These are phyloP conservation scores for Papilio machaon DNA, from an alignment of 1,140 invertebrate genomes.

Conservation along the genomic window DNA sequence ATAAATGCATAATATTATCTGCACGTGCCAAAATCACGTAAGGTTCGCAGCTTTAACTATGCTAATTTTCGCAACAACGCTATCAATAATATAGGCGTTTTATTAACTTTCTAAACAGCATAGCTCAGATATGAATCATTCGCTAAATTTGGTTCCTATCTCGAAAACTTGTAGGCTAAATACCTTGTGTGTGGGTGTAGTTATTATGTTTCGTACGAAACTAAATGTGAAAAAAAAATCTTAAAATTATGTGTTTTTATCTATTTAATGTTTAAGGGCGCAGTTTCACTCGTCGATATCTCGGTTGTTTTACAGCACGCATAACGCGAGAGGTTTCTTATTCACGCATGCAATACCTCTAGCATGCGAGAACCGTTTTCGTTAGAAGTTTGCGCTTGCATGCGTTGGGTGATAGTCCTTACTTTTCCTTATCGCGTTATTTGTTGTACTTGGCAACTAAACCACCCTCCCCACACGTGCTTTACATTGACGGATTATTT, in stretches of 20 bases:
- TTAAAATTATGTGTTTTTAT: background rate
- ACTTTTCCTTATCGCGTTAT: too few species aligned
- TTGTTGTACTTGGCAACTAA: too few species aligned
- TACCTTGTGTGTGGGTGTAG: background rate
- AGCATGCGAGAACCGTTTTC: too few species aligned
- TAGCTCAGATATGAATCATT: conserved; percentile 26
- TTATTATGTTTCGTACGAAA: background rate
- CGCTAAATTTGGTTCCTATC: conserved; percentile 8
- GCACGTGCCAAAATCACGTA: background rate
- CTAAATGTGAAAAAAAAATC: background rate
- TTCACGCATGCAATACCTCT: too few species aligned
- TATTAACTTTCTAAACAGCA: conserved; percentile 31
- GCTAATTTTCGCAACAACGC: conserved; percentile 9
- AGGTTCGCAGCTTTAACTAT: background rate
- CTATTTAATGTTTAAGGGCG: background rate
- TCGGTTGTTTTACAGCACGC: too few species aligned
- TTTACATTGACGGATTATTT: too few species aligned
- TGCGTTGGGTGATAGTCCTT: too few species aligned
- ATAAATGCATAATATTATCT: background rate
- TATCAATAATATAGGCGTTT: conserved; percentile 4
- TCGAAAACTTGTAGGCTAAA: conserved; percentile 24
- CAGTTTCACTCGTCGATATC: too few species aligned
- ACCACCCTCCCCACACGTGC: too few species aligned
- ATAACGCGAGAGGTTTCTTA: too few species aligned
- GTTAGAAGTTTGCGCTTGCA: too few species aligned